Conservation (phyloP, 2,888 invertebrate species). For the Dermolepida albohirtum region DNA sequence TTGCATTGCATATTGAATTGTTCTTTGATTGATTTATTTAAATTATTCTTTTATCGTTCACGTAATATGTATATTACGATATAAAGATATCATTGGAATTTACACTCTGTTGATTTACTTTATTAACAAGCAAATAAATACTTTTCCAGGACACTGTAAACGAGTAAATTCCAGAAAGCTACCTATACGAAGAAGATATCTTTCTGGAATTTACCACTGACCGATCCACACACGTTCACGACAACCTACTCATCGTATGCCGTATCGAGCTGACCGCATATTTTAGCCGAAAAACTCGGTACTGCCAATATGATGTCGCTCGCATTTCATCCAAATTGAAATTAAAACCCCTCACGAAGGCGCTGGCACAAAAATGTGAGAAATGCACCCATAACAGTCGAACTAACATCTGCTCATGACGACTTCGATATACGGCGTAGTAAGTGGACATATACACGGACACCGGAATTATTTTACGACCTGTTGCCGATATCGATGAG, state of each 20-base stretch:
- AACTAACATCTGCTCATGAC: constrained; percentile 21
- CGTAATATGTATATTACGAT: too few relatives aligned
- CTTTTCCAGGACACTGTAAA: too few relatives aligned
- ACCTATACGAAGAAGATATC: too few relatives aligned
- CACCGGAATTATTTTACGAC: constrained; percentile 23
- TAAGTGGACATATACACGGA: neutral
- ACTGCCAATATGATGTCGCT: neutral
- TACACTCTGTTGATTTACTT: too few relatives aligned
- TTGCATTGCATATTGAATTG: too few relatives aligned
- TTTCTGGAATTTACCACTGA: too few relatives aligned
- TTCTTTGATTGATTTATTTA: too few relatives aligned
- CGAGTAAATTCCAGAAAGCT: constrained; percentile 13
- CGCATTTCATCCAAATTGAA: constrained; percentile 22
- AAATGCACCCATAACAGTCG: constrained; percentile 26
- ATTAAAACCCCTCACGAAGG: constrained; percentile 26
- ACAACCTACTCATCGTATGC: constrained; percentile 6
- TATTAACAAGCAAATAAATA: too few relatives aligned
- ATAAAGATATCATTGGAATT: too few relatives aligned
- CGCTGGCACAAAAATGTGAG: constrained; percentile 22
- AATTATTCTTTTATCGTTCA: too few relatives aligned
- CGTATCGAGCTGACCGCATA: constrained; percentile 14
- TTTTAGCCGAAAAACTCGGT: constrained; percentile 18
- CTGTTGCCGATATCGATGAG: constrained; percentile 17
- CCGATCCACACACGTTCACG: constrained; percentile 16
- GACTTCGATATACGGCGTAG: neutral